Evolutionary conservation across 2,113 vertebrate genomes (phyloP), one percentile per base, ranked within the genome.

Genomic region (Aegithalos caudatus): DNA sequence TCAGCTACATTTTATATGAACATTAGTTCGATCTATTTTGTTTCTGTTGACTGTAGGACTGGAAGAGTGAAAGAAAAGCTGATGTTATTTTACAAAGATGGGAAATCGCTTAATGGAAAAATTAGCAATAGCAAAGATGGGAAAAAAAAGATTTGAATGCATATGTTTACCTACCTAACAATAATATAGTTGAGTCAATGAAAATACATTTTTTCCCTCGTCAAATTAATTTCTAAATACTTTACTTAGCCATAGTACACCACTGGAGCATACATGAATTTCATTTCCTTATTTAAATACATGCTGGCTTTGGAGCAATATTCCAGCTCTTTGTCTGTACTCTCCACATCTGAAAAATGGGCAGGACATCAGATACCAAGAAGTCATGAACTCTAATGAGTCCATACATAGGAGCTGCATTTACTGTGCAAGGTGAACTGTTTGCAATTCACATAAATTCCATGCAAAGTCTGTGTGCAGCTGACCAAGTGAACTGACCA

Each of bases 81-180:
- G 62, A 2, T 40, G 23, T 7, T 62, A 35, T 38, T 72, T 11
- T 40, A 48, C 17, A 54, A 81, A 74, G 42, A 37, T 66, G 42
- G 28, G 7, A 93, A 93, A 89, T 54, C 0, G 1, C 7, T 42
- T 54, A 82, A 21, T 35, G 50, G 40, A 86, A n/a, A 6, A 28
- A 66, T 37, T 80, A 78, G 8, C 12, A 73, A 48, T 9, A 70
- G 10, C 42, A 84, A 16, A 86, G 25, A 61, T 21, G 4, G n/a
- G 33, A 86, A 86, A 12, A 12, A 28, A 74, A 29, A 51, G 9
- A 54, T 66, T 45, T 81, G 31, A 81, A 70, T 70, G 13, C 8
- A 45, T 64, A 64, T 80, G 2, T 82, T 72, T 69, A 23, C 0
- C 0, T 47, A 40, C 2, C 2, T 42, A 64, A 35, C 3, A 33